phyloP scores from a whole-genome alignment of 2,113 vertebrate genomes.

The Holacanthus passer region DNA sequence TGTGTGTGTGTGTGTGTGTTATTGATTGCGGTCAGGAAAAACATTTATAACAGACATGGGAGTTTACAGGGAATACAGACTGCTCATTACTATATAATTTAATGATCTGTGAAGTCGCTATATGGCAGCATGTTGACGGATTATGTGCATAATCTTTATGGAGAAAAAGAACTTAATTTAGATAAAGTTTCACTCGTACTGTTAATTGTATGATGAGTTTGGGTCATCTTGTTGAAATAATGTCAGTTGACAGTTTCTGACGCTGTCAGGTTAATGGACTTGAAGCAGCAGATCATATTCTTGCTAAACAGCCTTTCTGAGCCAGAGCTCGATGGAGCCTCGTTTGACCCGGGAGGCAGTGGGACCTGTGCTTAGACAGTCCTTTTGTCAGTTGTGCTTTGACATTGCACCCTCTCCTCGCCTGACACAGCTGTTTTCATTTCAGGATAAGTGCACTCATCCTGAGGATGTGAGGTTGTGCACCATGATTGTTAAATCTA shows the following conservation, averaged over 20 bases:
- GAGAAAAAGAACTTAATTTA: neutral
- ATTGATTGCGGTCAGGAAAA: neutral
- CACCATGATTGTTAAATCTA: constrained; percentile 96
- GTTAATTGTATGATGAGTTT: constrained; percentile 1
- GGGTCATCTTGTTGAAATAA: constrained; percentile 2
- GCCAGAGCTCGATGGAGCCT: neutral
- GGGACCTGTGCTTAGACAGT: constrained; percentile 35
- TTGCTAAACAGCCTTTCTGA: constrained; percentile 19
- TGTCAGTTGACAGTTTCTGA: neutral
- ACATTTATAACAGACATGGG: neutral
- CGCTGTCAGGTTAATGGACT: constrained; percentile 11
- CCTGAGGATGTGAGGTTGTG: constrained; percentile 98
- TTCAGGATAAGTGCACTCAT: constrained; percentile 97
- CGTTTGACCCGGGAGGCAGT: constrained; percentile 25
- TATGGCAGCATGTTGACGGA: constrained; percentile 24
- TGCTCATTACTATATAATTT: neutral
- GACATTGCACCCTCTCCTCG: constrained; percentile 46
- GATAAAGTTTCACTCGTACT: neutral
- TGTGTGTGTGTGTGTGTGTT: neutral
- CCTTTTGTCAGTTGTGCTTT: constrained; percentile 50
- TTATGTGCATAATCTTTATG: constrained; percentile 4
- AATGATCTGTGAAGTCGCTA: constrained; percentile 19
- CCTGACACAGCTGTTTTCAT: constrained; percentile 77
- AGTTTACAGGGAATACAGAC: neutral
- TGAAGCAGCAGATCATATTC: constrained; percentile 34